Evolutionary conservation across 2,888 invertebrate genomes (phyloP).

Genomic region (Eugnorisma glareosa): DNA sequence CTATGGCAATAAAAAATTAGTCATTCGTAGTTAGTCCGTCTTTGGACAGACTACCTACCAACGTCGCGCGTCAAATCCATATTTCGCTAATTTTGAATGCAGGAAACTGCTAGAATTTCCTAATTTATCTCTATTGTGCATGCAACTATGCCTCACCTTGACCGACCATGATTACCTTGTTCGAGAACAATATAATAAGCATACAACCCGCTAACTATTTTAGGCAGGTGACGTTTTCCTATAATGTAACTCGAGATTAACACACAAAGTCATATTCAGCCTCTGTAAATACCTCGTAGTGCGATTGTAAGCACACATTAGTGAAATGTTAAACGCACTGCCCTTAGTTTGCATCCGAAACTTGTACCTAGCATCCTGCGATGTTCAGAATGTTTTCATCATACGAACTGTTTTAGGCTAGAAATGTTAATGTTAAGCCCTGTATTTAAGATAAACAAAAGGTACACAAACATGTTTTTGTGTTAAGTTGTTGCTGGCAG

Average conservation of each 20-base stretch:
- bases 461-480: constrained; percentile 12
- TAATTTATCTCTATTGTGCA: constrained; percentile 55
- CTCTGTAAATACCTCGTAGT: constrained; percentile 68
- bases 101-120: constrained; percentile 45
- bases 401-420: constrained; percentile 54
- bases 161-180: constrained; percentile 46
- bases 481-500: neutral
- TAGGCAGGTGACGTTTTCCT: constrained; percentile 19
- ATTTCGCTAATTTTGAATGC: constrained; percentile 33
- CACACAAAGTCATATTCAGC: constrained; percentile 70
- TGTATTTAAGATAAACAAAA: constrained; percentile 5
- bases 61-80: constrained; percentile 4
- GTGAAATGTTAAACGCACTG: constrained; percentile 75
- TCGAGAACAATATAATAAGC: constrained; percentile 53
- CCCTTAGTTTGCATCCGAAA: constrained; percentile 70
- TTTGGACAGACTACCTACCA: neutral
- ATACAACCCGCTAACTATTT: constrained; percentile 35
- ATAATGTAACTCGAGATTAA: constrained; percentile 12
- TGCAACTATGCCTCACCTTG: constrained; percentile 43
- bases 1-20: constrained; percentile 5
- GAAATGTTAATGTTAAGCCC: constrained; percentile 49
- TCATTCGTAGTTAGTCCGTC: neutral
- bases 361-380: constrained; percentile 63
- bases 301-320: constrained; percentile 76
- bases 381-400: constrained; percentile 55